Percentiles rank a stretch among this genome's conserved stretches.
These are phyloP conservation scores for Mesitornis unicolor DNA, from an alignment of 2,113 vertebrate genomes.

Conservation along the genomic window DNA sequence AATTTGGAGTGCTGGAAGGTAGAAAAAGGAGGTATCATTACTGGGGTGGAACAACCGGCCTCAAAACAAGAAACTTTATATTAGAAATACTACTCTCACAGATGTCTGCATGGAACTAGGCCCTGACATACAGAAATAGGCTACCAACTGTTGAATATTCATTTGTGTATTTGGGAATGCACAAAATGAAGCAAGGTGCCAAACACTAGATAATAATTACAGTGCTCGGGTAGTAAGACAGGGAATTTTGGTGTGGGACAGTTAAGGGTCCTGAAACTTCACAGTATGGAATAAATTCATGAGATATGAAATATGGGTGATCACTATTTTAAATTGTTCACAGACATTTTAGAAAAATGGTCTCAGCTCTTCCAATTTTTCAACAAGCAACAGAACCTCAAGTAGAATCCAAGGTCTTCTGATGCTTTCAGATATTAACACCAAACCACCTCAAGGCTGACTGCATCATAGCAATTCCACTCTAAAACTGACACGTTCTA, in stretches of 20 bases:
- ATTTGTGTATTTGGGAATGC: accelerated
- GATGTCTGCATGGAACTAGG: neutral
- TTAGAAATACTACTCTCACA: neutral
- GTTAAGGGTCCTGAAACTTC: neutral
- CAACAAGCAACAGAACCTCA: neutral
- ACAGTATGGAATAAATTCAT: neutral
- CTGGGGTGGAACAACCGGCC: neutral
- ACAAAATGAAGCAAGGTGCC: neutral
- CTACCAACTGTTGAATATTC: neutral
- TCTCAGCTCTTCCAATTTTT: neutral
- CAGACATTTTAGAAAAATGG: neutral
- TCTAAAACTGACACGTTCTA: neutral
- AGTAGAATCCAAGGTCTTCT: neutral
- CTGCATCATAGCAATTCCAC: neutral
- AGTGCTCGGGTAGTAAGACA: neutral
- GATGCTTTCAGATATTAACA: neutral
- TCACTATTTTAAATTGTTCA: neutral
- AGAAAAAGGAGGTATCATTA: neutral
- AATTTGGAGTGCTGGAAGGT: accelerated
- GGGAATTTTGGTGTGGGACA: neutral
- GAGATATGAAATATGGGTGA: accelerated
- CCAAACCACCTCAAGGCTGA: neutral
- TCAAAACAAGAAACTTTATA: neutral
- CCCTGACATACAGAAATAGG: neutral
- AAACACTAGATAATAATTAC: neutral